Evolutionary conservation across 1,140 invertebrate species (phyloP).

Genomic region (Cyclina sinensis): DNA sequence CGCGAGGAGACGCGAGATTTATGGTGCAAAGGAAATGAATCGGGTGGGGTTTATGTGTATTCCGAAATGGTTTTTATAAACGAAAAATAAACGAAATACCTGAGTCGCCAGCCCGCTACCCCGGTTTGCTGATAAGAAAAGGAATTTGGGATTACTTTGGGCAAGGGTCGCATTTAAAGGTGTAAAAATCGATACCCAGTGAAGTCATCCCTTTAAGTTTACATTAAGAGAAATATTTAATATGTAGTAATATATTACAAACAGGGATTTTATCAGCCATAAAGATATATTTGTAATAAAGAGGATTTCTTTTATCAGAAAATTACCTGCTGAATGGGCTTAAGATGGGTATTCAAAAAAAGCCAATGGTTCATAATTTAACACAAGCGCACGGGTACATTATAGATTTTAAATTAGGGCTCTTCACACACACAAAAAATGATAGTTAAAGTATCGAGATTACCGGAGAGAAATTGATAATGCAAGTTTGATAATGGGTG

Average conservation of each 20-base stretch:
- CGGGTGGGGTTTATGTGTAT: constrained; percentile 53
- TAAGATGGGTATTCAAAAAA: constrained; percentile 25
- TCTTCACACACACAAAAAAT: constrained; percentile 36
- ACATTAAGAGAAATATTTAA: constrained; percentile 57
- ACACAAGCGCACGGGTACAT: constrained; percentile 5
- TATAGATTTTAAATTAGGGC: constrained; percentile 35
- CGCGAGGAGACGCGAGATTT: constrained; percentile 44
- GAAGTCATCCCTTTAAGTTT: constrained; percentile 25
- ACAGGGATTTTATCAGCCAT: constrained; percentile 38
- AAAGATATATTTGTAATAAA: constrained; percentile 43
- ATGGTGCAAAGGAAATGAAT: constrained; percentile 45
- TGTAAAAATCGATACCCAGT: constrained; percentile 56
- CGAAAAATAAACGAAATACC: constrained; percentile 61
- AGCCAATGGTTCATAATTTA: constrained; percentile 22
- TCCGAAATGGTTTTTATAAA: constrained; percentile 48
- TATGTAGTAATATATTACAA: constrained; percentile 49
- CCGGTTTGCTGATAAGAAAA: constrained; percentile 45
- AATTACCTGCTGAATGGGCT: constrained; percentile 11
- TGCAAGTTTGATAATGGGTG: constrained; percentile 13
- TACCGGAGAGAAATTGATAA: constrained; percentile 37
- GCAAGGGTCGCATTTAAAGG: constrained; percentile 54
- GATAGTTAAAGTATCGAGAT: constrained; percentile 31
- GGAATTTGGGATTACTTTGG: constrained; percentile 59
- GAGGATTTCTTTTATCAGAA: constrained; percentile 55
- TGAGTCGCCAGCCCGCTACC: constrained; percentile 3